Evolutionary conservation across 2,113 vertebrate genomes (phyloP), one percentile per base, ranked within the genome.

Genomic region (Pyxicephalus adspersus): DNA sequence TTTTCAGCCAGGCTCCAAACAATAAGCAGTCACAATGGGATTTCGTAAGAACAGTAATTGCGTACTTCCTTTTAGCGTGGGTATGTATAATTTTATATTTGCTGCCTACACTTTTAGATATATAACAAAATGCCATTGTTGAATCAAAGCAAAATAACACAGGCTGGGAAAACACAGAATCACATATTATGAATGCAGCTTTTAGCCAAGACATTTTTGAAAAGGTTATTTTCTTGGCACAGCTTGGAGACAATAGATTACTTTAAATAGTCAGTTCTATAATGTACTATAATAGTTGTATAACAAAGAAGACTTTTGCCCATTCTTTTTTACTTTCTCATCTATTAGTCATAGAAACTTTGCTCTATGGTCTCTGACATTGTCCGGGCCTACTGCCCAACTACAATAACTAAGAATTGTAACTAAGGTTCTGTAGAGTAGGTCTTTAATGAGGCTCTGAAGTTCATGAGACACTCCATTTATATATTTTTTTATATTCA

Each of bases 71-170:
- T 66, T 81, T 74, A 81, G 79, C 70, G 79, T 81, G 79, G 79
- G 79, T 81, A 74, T 65, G 70, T 65, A 70, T 81, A 81, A 81
- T 81, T 81, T 81, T 81, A 74, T 81, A 74, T 81, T 81, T 81
- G 79, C 79, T 65, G 70, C 79, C 79, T 65, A 74, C 79, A 74
- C 79, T 74, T 34, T 16, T 81, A 81, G 79, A 81, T 81, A 64
- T 81, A 81, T 81, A 81, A 81, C 79, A 81, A 81, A 81, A 81
- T 81, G 70, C 79, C 50, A 18, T 23, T 7, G 50, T 16, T 55
- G 79, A 74, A 74, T 74, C 60, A 81, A 74, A 65, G 70, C 79
- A 74, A 81, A 81, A 81, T 81, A 81, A 81, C 79, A 81, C 61
- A 82, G 67, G 80, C 80, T 82, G 71, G 16, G 34, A 79, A 81